A percentile compares a stretch with the other conserved stretches of the same genome.
phyloP scores from a whole-genome alignment of 1,140 invertebrate genomes.

The Babylonia areolata region DNA sequence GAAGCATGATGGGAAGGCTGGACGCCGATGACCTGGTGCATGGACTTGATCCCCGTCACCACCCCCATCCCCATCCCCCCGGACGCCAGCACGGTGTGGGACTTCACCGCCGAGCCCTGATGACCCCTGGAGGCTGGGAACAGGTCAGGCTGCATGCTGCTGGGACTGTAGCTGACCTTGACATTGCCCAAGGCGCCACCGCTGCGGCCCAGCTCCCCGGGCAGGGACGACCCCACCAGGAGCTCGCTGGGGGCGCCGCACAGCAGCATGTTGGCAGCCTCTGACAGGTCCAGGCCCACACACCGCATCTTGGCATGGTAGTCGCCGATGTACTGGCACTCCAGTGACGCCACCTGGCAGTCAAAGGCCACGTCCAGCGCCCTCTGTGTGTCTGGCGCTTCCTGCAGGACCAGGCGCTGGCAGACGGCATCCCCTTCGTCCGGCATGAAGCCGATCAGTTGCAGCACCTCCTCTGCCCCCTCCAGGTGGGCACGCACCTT shows the following conservation, averaged over 20 bases:
- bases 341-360: conserved; percentile 29
- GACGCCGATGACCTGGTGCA: not conserved
- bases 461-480: conserved; percentile 34
- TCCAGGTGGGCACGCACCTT: conserved; percentile 39
- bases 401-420: conserved; percentile 9
- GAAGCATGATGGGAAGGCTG: not conserved
- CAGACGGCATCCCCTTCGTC: not conserved
- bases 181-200: not conserved
- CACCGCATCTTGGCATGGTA: conserved; percentile 38
- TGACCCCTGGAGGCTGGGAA: not conserved
- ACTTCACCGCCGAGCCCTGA: not conserved
- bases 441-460: conserved; percentile 31
- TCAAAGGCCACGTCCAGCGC: conserved; percentile 44
- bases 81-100: not conserved
- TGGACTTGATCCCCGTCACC: not conserved
- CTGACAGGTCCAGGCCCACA: not conserved
- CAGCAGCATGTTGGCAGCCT: conserved; percentile 26
- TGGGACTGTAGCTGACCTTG: not conserved
- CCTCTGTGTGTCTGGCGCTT: not conserved
- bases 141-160: not conserved
- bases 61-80: conserved; percentile 1
- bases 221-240: not conserved
- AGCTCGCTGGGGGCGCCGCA: not conserved
- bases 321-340: conserved; percentile 34
- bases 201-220: not conserved